Evolutionary conservation across 2,888 invertebrate species (phyloP).

Genomic region (Panopea generosa): DNA sequence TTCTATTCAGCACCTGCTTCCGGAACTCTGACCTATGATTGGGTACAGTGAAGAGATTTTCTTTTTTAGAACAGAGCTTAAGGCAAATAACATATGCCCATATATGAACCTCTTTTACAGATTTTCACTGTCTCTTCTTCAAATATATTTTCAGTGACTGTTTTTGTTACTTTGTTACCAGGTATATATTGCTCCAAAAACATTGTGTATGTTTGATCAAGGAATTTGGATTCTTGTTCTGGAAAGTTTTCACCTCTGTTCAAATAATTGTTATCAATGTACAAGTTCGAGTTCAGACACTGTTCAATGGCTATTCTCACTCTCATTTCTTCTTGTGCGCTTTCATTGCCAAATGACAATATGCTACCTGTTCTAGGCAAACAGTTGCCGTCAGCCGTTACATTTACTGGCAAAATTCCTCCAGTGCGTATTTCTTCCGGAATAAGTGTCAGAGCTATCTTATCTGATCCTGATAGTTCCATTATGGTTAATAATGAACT

Average conservation of each 20-base stretch:
- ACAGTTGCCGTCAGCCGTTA: slow-evolving; percentile 24
- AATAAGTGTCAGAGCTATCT: slow-evolving; percentile 40
- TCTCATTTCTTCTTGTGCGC: slow-evolving; percentile 36
- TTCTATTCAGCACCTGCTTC: too few species aligned
- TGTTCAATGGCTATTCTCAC: slow-evolving; percentile 37
- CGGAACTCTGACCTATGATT: slow-evolving; percentile 26
- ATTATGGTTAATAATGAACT: slow-evolving; percentile 36
- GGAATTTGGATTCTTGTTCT: slow-evolving; percentile 29
- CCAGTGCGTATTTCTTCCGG: slow-evolving; percentile 24
- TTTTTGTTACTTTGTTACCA: slow-evolving; percentile 39
- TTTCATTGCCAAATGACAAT: slow-evolving; percentile 33
- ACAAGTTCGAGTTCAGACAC: slow-evolving; percentile 30
- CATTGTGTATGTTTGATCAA: slow-evolving; percentile 34
- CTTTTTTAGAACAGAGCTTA: slow-evolving; percentile 38
- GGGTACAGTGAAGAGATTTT: slow-evolving; percentile 35
- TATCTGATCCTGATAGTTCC: slow-evolving; percentile 34
- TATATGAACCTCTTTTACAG: slow-evolving; percentile 29
- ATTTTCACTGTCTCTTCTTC: slow-evolving; percentile 36
- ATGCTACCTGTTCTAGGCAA: slow-evolving; percentile 36
- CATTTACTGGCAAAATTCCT: slow-evolving; percentile 30
- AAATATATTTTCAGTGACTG: slow-evolving; percentile 32
- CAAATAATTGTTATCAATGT: slow-evolving; percentile 39
- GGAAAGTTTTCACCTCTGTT: slow-evolving; percentile 42
- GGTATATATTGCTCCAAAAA: slow-evolving; percentile 39
- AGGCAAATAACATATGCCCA: slow-evolving; percentile 50